Percentiles rank a stretch among this genome's conserved stretches.
phyloP scores from a whole-genome alignment of 2,113 vertebrate species.

The Sakesphorus luctuosus region DNA sequence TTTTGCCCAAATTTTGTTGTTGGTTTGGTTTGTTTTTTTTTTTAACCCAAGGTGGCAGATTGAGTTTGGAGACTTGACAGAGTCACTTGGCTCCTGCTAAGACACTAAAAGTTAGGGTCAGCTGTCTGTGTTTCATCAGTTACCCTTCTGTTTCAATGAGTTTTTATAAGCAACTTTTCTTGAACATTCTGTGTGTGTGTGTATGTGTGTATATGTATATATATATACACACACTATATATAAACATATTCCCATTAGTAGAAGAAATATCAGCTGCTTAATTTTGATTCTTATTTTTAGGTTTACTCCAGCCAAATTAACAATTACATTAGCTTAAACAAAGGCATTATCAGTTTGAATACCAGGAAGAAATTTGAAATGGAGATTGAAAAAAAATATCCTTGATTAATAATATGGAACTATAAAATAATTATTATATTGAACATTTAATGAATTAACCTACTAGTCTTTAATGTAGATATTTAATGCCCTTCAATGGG shows the following conservation, averaged over 20 bases:
- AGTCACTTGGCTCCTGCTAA: not conserved
- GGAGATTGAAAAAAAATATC: not conserved
- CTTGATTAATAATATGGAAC: not conserved
- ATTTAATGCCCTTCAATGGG: not conserved
- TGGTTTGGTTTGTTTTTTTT: not conserved
- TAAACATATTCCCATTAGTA: not conserved
- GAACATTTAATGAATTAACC: not conserved
- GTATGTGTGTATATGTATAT: not conserved
- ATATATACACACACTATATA: too few species aligned
- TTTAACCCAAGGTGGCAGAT: not conserved
- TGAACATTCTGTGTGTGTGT: not conserved
- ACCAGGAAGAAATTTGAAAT: not conserved
- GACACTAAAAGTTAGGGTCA: not conserved
- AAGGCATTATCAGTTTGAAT: not conserved
- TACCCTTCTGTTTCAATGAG: not conserved
- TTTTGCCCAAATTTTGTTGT: not conserved
- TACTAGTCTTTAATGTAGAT: not conserved
- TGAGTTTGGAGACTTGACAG: not conserved
- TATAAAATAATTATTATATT: not conserved
- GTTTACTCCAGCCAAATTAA: not conserved
- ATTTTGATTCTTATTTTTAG: not conserved
- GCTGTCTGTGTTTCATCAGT: not conserved
- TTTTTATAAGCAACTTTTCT: not conserved
- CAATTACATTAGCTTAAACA: not conserved
- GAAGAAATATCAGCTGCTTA: not conserved